Base-by-base conservation (phyloP, 2,113 vertebrate species). In the Perca flavescens region DNA sequence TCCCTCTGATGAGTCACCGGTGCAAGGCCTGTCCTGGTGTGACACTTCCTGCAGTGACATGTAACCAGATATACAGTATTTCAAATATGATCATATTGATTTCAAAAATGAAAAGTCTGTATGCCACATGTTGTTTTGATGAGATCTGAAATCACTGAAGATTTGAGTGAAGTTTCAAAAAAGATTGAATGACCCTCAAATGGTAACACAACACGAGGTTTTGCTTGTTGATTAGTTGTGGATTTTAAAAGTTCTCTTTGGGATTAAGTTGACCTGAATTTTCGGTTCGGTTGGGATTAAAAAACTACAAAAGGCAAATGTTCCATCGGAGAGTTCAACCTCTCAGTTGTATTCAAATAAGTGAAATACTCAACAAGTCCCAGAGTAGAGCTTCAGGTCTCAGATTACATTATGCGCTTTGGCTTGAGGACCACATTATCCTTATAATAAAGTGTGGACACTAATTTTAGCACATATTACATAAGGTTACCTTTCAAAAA, bases 301-400 rank as follows among this genome's bases (percentile, higher is more conserved):
- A 58, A 60, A 77, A 67, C 10, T 15, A 36, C 12, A 70, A 50
- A 53, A 60, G 50, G 2, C 14, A 62, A 1, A 54, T 66, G 28
- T 52, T 54, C 40, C 17, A 66, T 66, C 15, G 67, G 16, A 64
- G 40, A 8, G 66, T 56, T 49, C 2, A 49, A 49, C 40, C 31
- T 58, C 22, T 69, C 21, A 57, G 49, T 2, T 7, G 14, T 25
- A 70, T 74, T 36, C 28, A 74, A 52, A 84, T 77, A 60, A 67
- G 34, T 70, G 65, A 84, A 58, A 86, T 84, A 54, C 52, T 79
- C 36, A 73, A 17, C 36, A 82, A 81, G 84, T 88, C 78, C 84
- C 64, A 61, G 54, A 70, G 50, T 13, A 56, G 56, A 76, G 64
- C 81, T 82, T 50, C 28, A 52, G 67, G 63, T 87, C 64, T 92